These are phyloP conservation scores for Himalopsyche anomala DNA, from an alignment of 2,888 invertebrate species.

Conservation along the genomic window DNA sequence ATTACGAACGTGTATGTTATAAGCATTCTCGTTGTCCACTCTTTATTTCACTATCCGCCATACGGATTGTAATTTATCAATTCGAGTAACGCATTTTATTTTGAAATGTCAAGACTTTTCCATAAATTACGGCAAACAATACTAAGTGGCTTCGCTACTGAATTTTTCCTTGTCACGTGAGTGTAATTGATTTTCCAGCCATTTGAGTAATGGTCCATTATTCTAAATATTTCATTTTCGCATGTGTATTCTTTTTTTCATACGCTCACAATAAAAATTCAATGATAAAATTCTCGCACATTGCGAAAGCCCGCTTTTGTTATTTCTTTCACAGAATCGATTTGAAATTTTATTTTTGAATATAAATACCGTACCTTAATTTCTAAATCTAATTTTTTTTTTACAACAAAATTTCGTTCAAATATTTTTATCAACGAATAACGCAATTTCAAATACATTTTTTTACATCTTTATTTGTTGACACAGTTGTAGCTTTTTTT, in stretches of 20 bases:
- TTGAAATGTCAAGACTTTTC: slow-evolving; percentile 36
- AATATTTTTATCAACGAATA: background rate
- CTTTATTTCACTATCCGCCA: background rate
- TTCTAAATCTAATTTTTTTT: background rate
- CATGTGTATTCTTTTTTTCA: background rate
- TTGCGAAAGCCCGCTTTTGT: background rate
- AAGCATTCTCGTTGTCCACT: no score
- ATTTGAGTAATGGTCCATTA: slow-evolving; percentile 34
- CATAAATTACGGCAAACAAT: slow-evolving; percentile 38
- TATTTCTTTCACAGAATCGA: background rate
- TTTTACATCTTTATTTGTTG: no score
- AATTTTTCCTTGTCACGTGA: slow-evolving; percentile 27
- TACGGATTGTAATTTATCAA: background rate
- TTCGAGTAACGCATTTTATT: background rate
- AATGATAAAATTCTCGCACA: background rate
- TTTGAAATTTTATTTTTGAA: slow-evolving; percentile 12
- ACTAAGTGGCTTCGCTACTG: slow-evolving; percentile 3
- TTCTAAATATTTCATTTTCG: slow-evolving; percentile 7
- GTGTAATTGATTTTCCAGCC: slow-evolving; percentile 39
- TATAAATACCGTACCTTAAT: background rate
- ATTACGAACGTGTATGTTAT: no score
- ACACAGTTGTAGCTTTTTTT: no score
- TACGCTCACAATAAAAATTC: slow-evolving; percentile 1
- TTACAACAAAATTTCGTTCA: background rate
- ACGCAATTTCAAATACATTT: no score